A percentile compares a stretch with the other conserved stretches of the same genome.
Evolutionary conservation across 2,797 vertebrate species (phyloP).

Genomic region (Melopsittacus undulatus): DNA sequence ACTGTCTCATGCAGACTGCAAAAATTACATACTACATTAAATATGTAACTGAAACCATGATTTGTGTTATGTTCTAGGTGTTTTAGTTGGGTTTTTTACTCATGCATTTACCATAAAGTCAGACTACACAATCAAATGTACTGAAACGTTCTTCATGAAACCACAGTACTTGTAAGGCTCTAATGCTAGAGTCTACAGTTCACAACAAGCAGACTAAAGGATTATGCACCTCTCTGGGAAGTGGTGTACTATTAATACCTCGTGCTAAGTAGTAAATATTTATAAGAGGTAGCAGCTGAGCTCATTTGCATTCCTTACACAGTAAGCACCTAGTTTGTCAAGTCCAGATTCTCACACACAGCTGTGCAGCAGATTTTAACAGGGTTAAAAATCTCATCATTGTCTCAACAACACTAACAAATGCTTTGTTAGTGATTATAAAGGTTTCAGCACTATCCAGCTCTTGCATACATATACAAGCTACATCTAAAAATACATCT

Average conservation of each 20-base stretch:
- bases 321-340: not conserved
- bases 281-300: not conserved
- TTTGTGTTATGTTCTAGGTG: not conserved
- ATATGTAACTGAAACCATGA: not conserved
- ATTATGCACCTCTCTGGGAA: not conserved
- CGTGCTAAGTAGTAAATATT: not conserved
- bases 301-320: not conserved
- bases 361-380: not conserved
- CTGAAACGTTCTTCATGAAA: not conserved
- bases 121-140: not conserved
- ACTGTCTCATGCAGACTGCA: not conserved
- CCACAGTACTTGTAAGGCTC: not conserved
- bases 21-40: not conserved
- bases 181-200: not conserved
- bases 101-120: not conserved
- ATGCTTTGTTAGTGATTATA: not conserved
- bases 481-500: not conserved
- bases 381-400: not conserved
- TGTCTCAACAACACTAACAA: not conserved
- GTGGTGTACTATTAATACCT: not conserved
- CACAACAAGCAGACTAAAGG: not conserved
- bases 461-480: not conserved
- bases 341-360: not conserved
- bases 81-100: not conserved
- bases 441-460: not conserved